These are phyloP conservation scores for Orestias chungarensis DNA, from an alignment of 2,797 vertebrate species.

Conservation along the genomic window DNA sequence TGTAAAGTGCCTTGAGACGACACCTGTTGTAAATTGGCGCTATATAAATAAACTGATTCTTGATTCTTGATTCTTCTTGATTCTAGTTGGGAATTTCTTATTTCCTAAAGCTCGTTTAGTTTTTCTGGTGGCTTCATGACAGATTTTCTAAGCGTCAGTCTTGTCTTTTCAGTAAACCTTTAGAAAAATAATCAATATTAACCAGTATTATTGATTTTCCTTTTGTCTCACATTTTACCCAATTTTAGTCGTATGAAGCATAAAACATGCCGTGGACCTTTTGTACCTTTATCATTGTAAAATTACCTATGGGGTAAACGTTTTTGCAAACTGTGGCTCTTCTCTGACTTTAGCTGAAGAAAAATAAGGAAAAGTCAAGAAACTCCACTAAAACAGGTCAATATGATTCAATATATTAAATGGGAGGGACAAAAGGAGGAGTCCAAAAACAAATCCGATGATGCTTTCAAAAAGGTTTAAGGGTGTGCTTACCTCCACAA, in stretches of 20 bases:
- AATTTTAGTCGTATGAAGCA: neutral
- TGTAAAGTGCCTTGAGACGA: too few species aligned
- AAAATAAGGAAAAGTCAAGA: neutral
- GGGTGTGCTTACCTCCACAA: neutral
- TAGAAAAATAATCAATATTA: too few species aligned
- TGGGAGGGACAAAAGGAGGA: neutral
- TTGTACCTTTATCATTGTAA: neutral
- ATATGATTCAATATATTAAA: neutral
- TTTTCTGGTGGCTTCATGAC: neutral
- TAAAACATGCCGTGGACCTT: neutral
- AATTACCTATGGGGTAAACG: neutral
- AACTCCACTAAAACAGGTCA: neutral
- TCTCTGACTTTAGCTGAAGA: neutral
- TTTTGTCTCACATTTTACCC: neutral
- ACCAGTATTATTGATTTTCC: neutral
- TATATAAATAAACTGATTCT: too few species aligned
- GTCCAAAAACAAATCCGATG: neutral
- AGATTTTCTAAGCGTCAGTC: neutral
- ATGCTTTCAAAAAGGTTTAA: neutral
- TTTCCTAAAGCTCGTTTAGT: too few species aligned
- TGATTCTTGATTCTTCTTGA: too few species aligned
- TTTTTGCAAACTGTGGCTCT: neutral
- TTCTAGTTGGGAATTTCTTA: too few species aligned
- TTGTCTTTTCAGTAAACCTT: neutral
- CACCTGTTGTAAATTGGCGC: too few species aligned